Conservation (phyloP, 2,888 invertebrate species). For the Athrips mouffetella region DNA sequence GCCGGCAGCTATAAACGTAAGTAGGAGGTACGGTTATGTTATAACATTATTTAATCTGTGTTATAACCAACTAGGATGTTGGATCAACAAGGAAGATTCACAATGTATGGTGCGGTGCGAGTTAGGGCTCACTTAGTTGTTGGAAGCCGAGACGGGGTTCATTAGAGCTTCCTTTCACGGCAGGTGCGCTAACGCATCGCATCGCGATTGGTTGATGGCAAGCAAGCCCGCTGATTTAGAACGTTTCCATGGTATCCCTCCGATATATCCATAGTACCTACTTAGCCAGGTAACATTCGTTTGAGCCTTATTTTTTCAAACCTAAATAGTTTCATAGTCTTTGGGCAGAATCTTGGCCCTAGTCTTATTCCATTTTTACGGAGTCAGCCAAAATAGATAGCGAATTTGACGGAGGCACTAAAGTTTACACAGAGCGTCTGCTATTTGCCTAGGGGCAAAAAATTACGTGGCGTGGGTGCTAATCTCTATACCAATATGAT, state of each 20-base stretch:
- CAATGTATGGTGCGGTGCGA: not conserved
- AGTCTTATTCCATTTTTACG: too few relatives aligned
- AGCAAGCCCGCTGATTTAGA: constrained; percentile 55
- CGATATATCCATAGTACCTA: not conserved
- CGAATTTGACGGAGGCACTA: too few relatives aligned
- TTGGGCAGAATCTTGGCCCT: too few relatives aligned
- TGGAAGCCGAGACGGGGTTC: constrained; percentile 34
- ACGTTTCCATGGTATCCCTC: not conserved
- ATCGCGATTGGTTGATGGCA: constrained; percentile 43
- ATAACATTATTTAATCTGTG: too few relatives aligned
- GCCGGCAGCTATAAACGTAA: constrained; percentile 1
- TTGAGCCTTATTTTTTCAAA: too few relatives aligned
- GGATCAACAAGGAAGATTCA: not conserved
- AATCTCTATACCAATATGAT: too few relatives aligned
- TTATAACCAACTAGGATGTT: not conserved
- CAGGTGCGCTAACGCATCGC: constrained; percentile 53
- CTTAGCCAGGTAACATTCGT: not conserved
- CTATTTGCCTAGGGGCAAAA: too few relatives aligned
- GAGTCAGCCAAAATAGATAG: too few relatives aligned
- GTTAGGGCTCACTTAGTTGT: constrained; percentile 4
- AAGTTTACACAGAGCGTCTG: too few relatives aligned
- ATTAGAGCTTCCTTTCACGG: constrained; percentile 61
- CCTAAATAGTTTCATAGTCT: too few relatives aligned
- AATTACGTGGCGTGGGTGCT: too few relatives aligned
- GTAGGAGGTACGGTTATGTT: not conserved